phyloP scores from a whole-genome alignment of 2,797 vertebrate genomes.

The Trachops cirrhosus region DNA sequence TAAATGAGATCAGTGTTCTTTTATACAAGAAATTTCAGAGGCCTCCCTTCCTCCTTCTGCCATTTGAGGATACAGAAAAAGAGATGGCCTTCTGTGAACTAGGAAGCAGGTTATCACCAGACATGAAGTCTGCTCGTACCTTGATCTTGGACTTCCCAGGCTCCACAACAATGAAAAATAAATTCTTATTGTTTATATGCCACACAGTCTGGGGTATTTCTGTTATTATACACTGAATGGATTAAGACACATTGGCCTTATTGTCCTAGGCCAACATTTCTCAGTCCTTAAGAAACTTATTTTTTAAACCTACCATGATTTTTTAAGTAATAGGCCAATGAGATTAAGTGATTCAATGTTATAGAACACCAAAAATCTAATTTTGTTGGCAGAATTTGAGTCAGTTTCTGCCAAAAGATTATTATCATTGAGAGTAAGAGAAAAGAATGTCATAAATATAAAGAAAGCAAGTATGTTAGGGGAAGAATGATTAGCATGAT shows the following conservation, averaged over 20 bases:
- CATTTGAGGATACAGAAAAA: not conserved
- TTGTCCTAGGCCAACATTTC: not conserved
- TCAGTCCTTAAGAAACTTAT: not conserved
- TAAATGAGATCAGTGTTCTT: not conserved
- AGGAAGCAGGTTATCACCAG: not conserved
- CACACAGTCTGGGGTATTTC: not conserved
- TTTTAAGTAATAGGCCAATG: not conserved
- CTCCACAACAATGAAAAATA: not conserved
- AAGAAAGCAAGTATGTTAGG: not conserved
- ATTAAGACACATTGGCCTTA: not conserved
- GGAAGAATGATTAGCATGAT: not conserved
- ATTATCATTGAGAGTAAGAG: not conserved
- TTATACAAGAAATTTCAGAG: not conserved
- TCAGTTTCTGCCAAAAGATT: not conserved
- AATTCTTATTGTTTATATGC: not conserved
- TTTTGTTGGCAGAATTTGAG: slow-evolving; percentile 7
- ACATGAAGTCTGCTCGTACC: not conserved
- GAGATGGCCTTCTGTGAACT: not conserved
- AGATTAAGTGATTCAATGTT: not conserved
- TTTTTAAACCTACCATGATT: not conserved
- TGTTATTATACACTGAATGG: not conserved
- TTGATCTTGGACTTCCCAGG: not conserved
- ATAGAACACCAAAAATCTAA: not conserved
- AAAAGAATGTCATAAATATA: not conserved
- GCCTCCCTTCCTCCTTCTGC: not conserved